phyloP scores from a whole-genome alignment of 2,888 invertebrate genomes.

The Globia sparganii region DNA sequence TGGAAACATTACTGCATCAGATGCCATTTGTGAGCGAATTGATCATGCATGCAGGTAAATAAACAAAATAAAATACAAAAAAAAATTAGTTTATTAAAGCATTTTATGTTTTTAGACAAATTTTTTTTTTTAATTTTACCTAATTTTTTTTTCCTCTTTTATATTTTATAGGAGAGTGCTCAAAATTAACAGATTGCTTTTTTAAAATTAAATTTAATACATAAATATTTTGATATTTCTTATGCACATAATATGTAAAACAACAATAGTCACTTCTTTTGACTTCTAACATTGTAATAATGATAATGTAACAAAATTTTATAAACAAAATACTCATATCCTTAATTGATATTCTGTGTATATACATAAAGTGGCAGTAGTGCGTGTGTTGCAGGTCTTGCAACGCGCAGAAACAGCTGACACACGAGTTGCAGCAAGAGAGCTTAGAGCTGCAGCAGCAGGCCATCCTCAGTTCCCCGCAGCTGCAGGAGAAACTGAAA shows the following conservation, averaged over 20 bases:
- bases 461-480: constrained; percentile 83
- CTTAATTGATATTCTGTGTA: constrained; percentile 68
- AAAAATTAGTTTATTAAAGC: constrained; percentile 78
- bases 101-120: constrained; percentile 71
- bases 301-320: constrained; percentile 73
- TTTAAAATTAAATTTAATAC: constrained; percentile 66
- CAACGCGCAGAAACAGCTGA: constrained; percentile 84
- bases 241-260: constrained; percentile 72
- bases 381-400: constrained; percentile 77
- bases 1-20: constrained; percentile 88
- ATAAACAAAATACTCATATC: constrained; percentile 73
- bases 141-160: constrained; percentile 59
- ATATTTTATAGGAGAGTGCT: constrained; percentile 63
- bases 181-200: constrained; percentile 69
- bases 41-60: constrained; percentile 86
- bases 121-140: too few relatives aligned
- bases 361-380: constrained; percentile 67
- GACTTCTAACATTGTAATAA: constrained; percentile 82
- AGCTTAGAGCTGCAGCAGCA: constrained; percentile 87
- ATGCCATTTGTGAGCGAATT: constrained; percentile 89
- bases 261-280: constrained; percentile 80
- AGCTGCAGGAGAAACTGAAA: constrained; percentile 84
- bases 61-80: constrained; percentile 59
- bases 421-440: constrained; percentile 85
- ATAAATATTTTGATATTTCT: constrained; percentile 58